Conservation (phyloP, 2,888 invertebrate genomes). For the Paralinhomoeus sp. region DNA sequence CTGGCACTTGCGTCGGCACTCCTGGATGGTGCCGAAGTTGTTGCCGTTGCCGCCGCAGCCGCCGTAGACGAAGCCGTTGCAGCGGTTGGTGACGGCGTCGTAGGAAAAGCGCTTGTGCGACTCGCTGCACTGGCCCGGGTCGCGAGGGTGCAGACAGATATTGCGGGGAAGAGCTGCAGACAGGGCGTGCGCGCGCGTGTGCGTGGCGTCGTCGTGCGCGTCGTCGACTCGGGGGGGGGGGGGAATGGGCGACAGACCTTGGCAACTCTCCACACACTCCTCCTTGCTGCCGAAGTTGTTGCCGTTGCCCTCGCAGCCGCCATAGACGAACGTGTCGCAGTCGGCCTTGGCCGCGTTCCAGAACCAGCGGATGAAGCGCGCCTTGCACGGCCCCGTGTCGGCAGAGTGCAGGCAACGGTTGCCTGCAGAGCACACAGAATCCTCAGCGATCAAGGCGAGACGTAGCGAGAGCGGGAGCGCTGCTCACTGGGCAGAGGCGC, state of each 20-base stretch:
- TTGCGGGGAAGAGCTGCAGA: neutral
- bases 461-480: too few relatives aligned
- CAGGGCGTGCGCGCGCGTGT: neutral
- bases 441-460: too few relatives aligned
- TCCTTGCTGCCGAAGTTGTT: constrained; percentile 1
- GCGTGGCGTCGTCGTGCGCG: too few relatives aligned
- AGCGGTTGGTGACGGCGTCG: constrained; percentile 16
- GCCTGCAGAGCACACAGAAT: too few relatives aligned
- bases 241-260: neutral
- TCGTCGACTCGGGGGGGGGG: too few relatives aligned
- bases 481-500: too few relatives aligned
- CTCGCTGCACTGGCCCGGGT: constrained; percentile 7
- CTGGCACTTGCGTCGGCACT: constrained; percentile 9
- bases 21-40: constrained; percentile 18
- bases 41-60: constrained; percentile 21
- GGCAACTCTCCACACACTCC: neutral
- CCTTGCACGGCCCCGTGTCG: neutral
- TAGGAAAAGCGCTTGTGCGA: constrained; percentile 23
- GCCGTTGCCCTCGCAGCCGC: constrained; percentile 1
- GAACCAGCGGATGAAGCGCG: neutral
- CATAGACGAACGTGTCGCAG: neutral
- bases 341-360: neutral
- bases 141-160: constrained; percentile 2
- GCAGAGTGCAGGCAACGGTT: neutral
- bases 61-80: constrained; percentile 18